Percentiles rank a stretch among this genome's conserved stretches.
These are phyloP conservation scores for Brachycybe producta DNA, from an alignment of 2,888 invertebrate species.

Conservation along the genomic window DNA sequence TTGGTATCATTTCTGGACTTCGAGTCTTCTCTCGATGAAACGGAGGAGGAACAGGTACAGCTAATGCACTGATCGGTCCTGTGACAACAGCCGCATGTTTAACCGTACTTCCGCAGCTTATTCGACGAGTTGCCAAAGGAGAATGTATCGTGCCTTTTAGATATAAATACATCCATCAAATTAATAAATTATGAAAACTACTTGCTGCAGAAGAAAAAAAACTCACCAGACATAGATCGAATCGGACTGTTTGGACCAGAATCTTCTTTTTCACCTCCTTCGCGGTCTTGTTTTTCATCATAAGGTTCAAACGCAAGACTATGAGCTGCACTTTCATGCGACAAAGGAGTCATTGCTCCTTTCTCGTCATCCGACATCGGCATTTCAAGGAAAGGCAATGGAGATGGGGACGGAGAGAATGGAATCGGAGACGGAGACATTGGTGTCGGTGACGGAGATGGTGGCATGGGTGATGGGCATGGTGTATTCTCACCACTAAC, in stretches of 20 bases:
- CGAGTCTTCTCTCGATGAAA: constrained; percentile 17
- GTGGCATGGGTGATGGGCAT: constrained; percentile 37
- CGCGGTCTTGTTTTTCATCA: constrained; percentile 15
- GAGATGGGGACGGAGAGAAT: neutral
- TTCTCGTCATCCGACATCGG: constrained; percentile 17
- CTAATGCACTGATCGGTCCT: constrained; percentile 17
- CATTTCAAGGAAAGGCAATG: constrained; percentile 9
- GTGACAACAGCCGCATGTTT: constrained; percentile 42
- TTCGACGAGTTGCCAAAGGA: constrained; percentile 62
- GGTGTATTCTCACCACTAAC: constrained; percentile 22
- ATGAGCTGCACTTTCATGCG: neutral
- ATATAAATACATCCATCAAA: neutral
- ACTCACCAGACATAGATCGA: constrained; percentile 10
- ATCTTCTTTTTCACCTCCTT: constrained; percentile 12
- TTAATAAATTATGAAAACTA: neutral
- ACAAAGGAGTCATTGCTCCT: constrained; percentile 9
- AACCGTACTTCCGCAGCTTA: constrained; percentile 79
- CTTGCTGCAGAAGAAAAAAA: neutral
- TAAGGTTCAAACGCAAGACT: neutral
- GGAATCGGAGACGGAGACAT: neutral
- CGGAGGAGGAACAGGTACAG: constrained; percentile 14
- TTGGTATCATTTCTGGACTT: constrained; percentile 15
- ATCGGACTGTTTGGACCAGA: constrained; percentile 12
- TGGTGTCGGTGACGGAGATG: constrained; percentile 21
- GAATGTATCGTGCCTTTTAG: constrained; percentile 21